Evolutionary conservation across 2,888 invertebrate species (phyloP).

Genomic region (Chaetogeoica ovagalla): DNA sequence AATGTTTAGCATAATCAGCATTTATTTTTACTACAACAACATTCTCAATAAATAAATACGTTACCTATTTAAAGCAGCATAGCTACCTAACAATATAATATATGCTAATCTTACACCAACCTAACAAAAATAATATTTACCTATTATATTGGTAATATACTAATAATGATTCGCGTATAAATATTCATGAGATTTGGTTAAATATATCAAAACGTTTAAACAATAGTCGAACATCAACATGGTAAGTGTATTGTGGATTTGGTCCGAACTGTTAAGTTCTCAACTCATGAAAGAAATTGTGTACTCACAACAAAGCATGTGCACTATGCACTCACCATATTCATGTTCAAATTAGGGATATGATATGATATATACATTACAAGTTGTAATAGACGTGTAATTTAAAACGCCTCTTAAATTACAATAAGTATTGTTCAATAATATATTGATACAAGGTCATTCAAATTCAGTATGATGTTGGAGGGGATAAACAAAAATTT

Average conservation of each 20-base stretch:
- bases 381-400: neutral
- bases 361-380: neutral
- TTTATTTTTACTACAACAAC: too few relatives aligned
- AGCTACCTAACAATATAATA: too few relatives aligned
- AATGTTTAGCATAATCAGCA: too few relatives aligned
- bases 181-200: neutral
- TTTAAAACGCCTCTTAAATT: neutral
- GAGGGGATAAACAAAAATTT: neutral
- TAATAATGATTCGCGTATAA: too few relatives aligned
- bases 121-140: too few relatives aligned
- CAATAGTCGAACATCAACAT: constrained; percentile 1
- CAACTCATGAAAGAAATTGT: neutral
- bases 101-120: too few relatives aligned
- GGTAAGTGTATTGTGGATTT: neutral
- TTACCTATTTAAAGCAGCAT: too few relatives aligned
- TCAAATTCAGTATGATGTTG: neutral
- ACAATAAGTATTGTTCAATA: neutral
- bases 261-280: neutral
- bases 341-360: neutral
- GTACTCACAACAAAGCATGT: neutral
- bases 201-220: neutral
- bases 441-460: constrained; percentile 23
- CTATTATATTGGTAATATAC: too few relatives aligned
- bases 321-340: neutral
- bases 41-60: too few relatives aligned